These are phyloP conservation scores for Cardiocondyla obscurior DNA, from an alignment of 1,140 invertebrate genomes.

Conservation along the genomic window DNA sequence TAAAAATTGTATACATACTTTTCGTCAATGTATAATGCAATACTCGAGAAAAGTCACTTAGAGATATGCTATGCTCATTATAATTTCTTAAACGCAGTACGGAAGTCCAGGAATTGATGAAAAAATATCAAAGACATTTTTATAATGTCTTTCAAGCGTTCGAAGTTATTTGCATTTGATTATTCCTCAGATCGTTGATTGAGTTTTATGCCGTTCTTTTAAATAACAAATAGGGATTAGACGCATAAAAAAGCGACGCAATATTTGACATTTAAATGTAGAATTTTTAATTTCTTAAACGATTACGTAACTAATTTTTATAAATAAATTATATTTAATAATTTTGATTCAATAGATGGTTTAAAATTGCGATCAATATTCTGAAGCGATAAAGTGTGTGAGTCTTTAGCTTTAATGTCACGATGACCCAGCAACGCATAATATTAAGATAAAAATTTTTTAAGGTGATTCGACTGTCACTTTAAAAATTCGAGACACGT, in stretches of 20 bases:
- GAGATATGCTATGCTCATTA: neutral
- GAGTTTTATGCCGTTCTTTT: neutral
- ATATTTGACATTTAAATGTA: neutral
- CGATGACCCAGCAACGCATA: neutral
- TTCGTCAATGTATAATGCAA: neutral
- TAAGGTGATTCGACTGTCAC: neutral
- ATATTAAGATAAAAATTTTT: neutral
- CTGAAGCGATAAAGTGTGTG: neutral
- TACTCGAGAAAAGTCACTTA: neutral
- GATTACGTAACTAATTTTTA: neutral
- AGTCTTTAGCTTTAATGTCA: neutral
- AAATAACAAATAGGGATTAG: neutral
- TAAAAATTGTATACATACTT: neutral
- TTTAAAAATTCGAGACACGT: neutral
- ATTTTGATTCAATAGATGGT: constrained; percentile 40
- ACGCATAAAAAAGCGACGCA: neutral
- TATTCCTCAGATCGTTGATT: neutral
- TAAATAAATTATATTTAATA: constrained; percentile 5
- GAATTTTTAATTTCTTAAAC: neutral
- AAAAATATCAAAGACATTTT: neutral
- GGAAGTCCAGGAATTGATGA: constrained; percentile 6
- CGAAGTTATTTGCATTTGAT: neutral
- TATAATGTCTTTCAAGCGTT: neutral
- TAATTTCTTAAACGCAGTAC: constrained; percentile 8
- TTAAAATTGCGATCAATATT: constrained; percentile 19